Conservation (phyloP, 2,797 vertebrate species). For the Lacerta agilis region DNA sequence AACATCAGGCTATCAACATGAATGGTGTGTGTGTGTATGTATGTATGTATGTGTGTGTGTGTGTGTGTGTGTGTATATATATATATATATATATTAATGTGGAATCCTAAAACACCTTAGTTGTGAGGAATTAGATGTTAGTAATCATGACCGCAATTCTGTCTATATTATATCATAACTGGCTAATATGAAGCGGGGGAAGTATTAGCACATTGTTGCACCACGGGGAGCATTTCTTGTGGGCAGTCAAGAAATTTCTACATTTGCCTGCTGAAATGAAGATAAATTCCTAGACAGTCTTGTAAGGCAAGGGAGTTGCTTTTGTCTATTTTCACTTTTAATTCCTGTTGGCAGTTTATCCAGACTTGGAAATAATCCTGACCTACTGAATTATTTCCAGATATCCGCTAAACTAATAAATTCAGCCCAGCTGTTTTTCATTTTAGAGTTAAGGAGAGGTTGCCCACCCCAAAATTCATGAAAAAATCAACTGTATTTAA, state of each 20-base stretch:
- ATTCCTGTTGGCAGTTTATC: not conserved
- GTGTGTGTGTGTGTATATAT: no score
- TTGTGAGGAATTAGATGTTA: not conserved
- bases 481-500: no score
- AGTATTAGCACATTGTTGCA: not conserved
- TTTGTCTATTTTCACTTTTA: not conserved
- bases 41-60: no score
- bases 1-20: not conserved
- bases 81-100: not conserved
- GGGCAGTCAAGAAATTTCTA: not conserved
- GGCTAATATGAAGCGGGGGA: no score
- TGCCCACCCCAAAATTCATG: not conserved
- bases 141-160: not conserved
- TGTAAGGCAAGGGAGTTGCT: not conserved
- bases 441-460: not conserved
- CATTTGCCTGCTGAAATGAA: not conserved
- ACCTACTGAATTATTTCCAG: not conserved
- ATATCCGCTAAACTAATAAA: not conserved
- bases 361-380: not conserved
- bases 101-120: not conserved
- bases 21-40: no score
- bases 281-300: not conserved
- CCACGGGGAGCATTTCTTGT: not conserved
- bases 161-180: not conserved
- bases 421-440: not conserved